Percentiles rank a stretch among this genome's conserved stretches.
These are phyloP conservation scores for Oreohelix idahoensis DNA, from an alignment of 1,140 invertebrate species.

Conservation along the genomic window DNA sequence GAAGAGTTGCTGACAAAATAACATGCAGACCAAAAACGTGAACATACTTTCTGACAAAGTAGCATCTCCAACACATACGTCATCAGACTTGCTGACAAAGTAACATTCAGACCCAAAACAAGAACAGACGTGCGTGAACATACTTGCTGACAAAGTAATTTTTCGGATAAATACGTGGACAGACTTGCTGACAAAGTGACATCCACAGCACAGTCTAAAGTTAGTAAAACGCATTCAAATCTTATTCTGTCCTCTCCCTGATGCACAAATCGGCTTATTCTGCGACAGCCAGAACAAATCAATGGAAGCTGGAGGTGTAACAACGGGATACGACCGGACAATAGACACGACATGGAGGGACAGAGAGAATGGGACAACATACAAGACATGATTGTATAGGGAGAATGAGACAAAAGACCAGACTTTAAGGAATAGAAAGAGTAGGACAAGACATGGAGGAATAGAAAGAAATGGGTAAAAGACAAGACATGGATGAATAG, in stretches of 20 bases:
- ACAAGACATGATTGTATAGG: too few species aligned
- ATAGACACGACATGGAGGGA: neutral
- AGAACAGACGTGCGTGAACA: neutral
- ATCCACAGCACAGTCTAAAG: neutral
- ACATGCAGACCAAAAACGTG: too few species aligned
- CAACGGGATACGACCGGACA: neutral
- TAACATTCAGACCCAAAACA: neutral
- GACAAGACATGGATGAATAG: too few species aligned
- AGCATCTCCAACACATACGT: neutral
- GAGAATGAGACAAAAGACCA: too few species aligned
- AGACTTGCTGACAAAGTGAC: neutral
- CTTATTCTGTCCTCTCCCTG: neutral
- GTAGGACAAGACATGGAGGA: too few species aligned
- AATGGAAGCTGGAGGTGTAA: slow-evolving; percentile 5
- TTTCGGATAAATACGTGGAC: neutral
- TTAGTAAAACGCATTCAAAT: neutral
- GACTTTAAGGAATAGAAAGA: too few species aligned
- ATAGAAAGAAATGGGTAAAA: too few species aligned
- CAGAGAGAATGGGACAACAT: neutral
- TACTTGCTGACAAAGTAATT: neutral
- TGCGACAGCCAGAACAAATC: slow-evolving; percentile 2
- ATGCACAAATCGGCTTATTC: neutral
- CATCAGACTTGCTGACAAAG: neutral
- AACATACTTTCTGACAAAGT: too few species aligned
- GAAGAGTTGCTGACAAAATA: too few species aligned